These are phyloP conservation scores for Tetramorium alpestre DNA, from an alignment of 1,140 invertebrate genomes.

Conservation along the genomic window DNA sequence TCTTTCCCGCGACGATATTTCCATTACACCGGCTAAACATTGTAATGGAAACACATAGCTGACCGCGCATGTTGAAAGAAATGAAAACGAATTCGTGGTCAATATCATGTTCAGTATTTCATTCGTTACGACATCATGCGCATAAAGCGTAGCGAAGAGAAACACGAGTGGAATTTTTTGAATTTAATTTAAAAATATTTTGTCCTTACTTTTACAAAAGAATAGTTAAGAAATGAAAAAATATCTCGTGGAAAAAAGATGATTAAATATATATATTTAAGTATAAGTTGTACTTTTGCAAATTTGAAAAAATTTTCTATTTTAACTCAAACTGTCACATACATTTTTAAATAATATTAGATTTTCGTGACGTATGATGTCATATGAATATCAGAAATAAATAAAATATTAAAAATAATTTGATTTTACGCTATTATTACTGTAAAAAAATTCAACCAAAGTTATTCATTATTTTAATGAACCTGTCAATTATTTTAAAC, in stretches of 20 bases:
- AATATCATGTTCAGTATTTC: slow-evolving; percentile 25
- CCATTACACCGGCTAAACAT: slow-evolving; percentile 30
- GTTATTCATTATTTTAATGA: slow-evolving; percentile 13
- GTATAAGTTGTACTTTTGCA: not conserved
- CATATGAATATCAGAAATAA: not conserved
- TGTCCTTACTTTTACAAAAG: too few relatives aligned
- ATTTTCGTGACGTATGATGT: not conserved
- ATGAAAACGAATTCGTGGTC: slow-evolving; percentile 28
- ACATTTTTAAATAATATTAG: not conserved
- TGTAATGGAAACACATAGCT: slow-evolving; percentile 25
- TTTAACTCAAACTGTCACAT: not conserved
- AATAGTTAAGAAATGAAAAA: not conserved
- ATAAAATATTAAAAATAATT: not conserved
- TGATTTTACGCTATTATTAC: not conserved
- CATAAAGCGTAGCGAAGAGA: not conserved
- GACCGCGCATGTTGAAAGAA: not conserved
- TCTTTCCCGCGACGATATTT: slow-evolving; percentile 26
- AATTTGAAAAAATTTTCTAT: not conserved
- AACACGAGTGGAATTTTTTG: not conserved
- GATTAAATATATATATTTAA: not conserved
- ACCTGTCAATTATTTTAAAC: not conserved
- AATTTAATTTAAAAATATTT: not conserved
- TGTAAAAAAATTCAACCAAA: not conserved
- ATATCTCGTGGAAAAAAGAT: not conserved
- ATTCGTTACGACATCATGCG: not conserved